Conservation (phyloP, 2,888 invertebrate genomes). For the Andrena hattorfiana region DNA sequence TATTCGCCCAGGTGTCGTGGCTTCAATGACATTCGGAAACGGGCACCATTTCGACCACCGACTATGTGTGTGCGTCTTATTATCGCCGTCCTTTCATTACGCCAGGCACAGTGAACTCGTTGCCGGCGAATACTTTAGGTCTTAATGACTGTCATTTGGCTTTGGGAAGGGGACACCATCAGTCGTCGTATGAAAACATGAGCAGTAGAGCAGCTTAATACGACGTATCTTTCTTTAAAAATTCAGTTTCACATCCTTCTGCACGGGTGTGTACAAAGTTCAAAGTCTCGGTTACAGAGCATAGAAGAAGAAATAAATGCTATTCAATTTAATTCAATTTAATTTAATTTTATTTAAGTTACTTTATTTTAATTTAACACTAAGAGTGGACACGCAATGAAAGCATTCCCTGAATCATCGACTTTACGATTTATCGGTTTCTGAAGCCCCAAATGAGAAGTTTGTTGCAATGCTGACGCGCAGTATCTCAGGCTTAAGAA, state of each 20-base stretch:
- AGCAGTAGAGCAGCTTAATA: no score
- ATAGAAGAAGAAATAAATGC: no score
- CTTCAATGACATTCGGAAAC: conserved; percentile 24
- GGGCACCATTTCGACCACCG: background rate
- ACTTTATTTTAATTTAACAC: no score
- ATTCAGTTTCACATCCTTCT: no score
- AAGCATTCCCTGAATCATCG: conserved; percentile 1
- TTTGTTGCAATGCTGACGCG: conserved; percentile 30
- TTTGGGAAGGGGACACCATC: no score
- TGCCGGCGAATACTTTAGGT: conserved; percentile 27
- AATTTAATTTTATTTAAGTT: no score
- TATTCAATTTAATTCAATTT: no score
- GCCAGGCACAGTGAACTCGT: conserved; percentile 19
- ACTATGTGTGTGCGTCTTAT: conserved; percentile 26
- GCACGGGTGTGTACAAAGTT: no score
- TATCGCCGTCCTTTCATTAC: conserved; percentile 17
- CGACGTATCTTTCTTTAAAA: no score
- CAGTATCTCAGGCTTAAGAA: conserved; percentile 41
- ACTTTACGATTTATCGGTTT: conserved; percentile 15
- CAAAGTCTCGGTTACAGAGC: no score
- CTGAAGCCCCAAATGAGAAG: background rate
- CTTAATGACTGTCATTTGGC: conserved; percentile 28
- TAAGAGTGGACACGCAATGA: background rate
- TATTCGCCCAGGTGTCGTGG: conserved; percentile 11
- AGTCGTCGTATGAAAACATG: no score